Evolutionary conservation across 2,888 invertebrate genomes (phyloP), one percentile per base, ranked within the genome.

Genomic region (Polyommatus iphigenia): DNA sequence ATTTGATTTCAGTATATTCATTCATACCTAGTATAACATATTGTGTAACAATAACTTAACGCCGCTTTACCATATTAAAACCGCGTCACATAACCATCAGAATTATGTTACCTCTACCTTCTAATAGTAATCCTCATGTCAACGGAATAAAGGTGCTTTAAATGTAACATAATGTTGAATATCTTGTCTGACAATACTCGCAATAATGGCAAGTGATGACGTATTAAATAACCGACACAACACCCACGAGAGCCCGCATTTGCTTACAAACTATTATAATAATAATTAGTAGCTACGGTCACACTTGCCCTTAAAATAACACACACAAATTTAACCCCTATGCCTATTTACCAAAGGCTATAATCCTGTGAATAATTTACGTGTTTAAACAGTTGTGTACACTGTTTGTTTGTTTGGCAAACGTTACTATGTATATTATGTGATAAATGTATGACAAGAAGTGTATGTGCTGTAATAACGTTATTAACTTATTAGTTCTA

Each of bases 191-290:
- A 29, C 24, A 29, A 10, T 62, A 62, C 62, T 24, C 24, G 54
- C 62, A 62, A 62, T 10, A n/a, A 24, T 13, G 10, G 7, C 24
- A 24, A 13, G 10, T 15, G 29, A 29, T 67, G 67, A 67, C 29
- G 29, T 32, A 67, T 67, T 29, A 67, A 67, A 67, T 29, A 29
- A 29, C 67, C 15, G 29, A 67, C 67, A 67, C 67, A 67, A 67
- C 24, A 67, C 18, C 32, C 67, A 32, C 67, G 67, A 32, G 67
- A 67, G 15, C 67, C 67, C 62, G 15, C 62, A 67, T 24, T 67
- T 67, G 62, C 62, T 67, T 67, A 67, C 67, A 67, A 15, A 67
- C 67, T 67, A 67, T 29, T 67, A 67, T 29, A 67, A 67, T 29
- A 67, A 67, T 67, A 67, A 67, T 67, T 67, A 67, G 29, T 29